These are phyloP conservation scores for Eonycteris spelaea DNA, from an alignment of 2,113 vertebrate species.

Conservation along the genomic window DNA sequence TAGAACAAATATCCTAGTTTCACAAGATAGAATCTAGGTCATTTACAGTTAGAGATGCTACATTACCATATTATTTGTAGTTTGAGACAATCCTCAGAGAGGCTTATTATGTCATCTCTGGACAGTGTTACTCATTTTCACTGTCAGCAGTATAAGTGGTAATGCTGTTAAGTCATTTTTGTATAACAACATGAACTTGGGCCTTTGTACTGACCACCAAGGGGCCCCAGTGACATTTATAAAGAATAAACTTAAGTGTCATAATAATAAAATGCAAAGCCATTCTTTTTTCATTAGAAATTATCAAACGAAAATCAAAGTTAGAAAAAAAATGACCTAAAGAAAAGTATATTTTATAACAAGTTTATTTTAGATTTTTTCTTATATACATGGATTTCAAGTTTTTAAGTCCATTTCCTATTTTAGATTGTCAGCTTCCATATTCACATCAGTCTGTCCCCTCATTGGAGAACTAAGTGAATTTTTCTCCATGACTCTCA, in stretches of 20 bases:
- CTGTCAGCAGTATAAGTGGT: not conserved
- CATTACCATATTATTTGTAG: conserved; percentile 23
- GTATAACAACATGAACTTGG: not conserved
- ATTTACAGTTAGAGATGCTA: not conserved
- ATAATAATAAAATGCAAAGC: not conserved
- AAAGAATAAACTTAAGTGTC: not conserved
- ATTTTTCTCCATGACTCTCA: not conserved
- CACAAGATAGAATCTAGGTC: not conserved
- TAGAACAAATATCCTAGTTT: not conserved
- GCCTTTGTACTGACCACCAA: not conserved
- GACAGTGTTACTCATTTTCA: not conserved
- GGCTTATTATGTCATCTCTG: not conserved
- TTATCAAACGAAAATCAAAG: not conserved
- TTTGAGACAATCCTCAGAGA: not conserved
- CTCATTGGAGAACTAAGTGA: not conserved
- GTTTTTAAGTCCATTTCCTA: not conserved
- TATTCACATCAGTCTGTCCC: not conserved
- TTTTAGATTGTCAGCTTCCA: not conserved
- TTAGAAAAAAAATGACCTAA: not conserved
- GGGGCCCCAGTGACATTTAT: not conserved
- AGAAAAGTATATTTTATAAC: not conserved
- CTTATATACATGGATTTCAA: not conserved
- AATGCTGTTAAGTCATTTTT: not conserved
- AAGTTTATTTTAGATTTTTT: not conserved
- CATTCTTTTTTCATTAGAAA: not conserved